A percentile compares a stretch with the other conserved stretches of the same genome.
These are phyloP conservation scores for Coelinius sp. DNA, from an alignment of 2,888 invertebrate genomes.

Conservation along the genomic window DNA sequence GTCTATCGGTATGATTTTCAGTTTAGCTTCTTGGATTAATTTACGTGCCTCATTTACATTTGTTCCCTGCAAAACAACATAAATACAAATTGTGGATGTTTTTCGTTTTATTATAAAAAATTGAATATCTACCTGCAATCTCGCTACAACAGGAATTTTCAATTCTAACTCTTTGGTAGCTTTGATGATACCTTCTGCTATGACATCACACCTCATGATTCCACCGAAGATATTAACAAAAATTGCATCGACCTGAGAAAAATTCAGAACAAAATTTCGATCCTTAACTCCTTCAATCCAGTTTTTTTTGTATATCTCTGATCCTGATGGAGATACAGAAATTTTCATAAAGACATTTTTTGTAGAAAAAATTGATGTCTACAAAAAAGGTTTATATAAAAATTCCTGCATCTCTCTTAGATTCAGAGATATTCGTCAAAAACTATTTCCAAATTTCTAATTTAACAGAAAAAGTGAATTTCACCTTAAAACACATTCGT, in stretches of 20 bases:
- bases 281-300: neutral
- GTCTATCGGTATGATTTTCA: conserved; percentile 87
- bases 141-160: conserved; percentile 92
- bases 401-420: no score
- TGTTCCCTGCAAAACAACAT: conserved; percentile 82
- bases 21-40: conserved; percentile 83
- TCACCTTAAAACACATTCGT: no score
- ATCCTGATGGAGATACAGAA: no score
- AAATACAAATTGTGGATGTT: neutral
- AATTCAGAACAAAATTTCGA: neutral
- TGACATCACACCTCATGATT: conserved; percentile 97
- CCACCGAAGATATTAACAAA: conserved; percentile 98
- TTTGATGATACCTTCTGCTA: conserved; percentile 95
- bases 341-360: no score
- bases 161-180: conserved; percentile 93
- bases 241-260: conserved; percentile 84
- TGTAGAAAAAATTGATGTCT: no score
- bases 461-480: neutral
- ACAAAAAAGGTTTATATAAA: no score
- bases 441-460: no score
- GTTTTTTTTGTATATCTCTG: no score
- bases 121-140: conserved; percentile 82
- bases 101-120: no score
- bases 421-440: neutral
- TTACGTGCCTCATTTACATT: conserved; percentile 89